phyloP scores from a whole-genome alignment of 1,140 invertebrate genomes.

The Tetramorium simillimum region DNA sequence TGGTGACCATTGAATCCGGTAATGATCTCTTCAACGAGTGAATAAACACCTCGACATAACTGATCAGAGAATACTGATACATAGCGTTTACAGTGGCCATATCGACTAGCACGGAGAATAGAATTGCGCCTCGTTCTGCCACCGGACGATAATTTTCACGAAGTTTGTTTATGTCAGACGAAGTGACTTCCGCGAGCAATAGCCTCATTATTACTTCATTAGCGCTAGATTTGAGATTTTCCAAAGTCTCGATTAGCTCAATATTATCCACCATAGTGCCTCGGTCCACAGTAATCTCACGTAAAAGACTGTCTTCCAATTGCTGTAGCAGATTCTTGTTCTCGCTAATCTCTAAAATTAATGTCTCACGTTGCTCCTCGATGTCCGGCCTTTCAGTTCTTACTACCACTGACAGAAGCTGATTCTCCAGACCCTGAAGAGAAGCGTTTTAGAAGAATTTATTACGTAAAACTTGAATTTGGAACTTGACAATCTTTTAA shows the following conservation, averaged over 20 bases:
- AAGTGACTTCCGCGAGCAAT: slow-evolving; percentile 90
- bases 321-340: slow-evolving; percentile 93
- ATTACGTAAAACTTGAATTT: background rate
- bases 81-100: slow-evolving; percentile 94
- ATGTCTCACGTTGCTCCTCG: slow-evolving; percentile 93
- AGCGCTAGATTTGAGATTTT: slow-evolving; percentile 94
- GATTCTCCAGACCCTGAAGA: slow-evolving; percentile 93
- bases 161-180: slow-evolving; percentile 92
- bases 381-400: slow-evolving; percentile 93
- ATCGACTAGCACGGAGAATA: slow-evolving; percentile 95
- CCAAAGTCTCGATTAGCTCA: slow-evolving; percentile 93
- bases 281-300: slow-evolving; percentile 92
- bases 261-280: slow-evolving; percentile 97
- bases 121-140: slow-evolving; percentile 93
- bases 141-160: slow-evolving; percentile 93
- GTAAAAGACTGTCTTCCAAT: slow-evolving; percentile 93
- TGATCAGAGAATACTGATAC: slow-evolving; percentile 95
- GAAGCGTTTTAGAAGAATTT: background rate
- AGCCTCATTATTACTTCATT: slow-evolving; percentile 92
- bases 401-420: slow-evolving; percentile 94
- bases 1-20: slow-evolving; percentile 90
- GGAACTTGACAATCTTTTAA: background rate
- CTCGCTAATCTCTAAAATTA: slow-evolving; percentile 94
- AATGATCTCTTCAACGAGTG: slow-evolving; percentile 92
- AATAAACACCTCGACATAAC: slow-evolving; percentile 92